Conservation (phyloP, 2,888 invertebrate species). For the Mythimna ferrago region DNA sequence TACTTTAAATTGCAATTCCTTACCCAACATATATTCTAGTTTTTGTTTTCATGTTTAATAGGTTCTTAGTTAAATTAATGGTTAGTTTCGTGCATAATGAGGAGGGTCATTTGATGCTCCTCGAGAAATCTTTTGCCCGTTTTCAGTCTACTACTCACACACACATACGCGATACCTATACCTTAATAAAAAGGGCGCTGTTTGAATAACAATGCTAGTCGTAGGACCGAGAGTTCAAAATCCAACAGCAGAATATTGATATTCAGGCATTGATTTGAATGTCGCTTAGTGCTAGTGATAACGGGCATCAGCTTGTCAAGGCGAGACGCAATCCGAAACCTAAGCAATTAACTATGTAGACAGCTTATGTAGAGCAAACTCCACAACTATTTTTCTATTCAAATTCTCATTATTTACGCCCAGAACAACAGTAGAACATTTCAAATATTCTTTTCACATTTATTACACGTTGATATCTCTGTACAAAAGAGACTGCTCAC, state of each 20-base stretch:
- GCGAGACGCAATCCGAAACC: not conserved
- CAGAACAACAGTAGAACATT: slow-evolving; percentile 6
- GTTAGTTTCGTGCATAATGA: slow-evolving; percentile 25
- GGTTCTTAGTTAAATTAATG: slow-evolving; percentile 31
- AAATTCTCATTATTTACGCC: slow-evolving; percentile 21
- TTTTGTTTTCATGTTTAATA: slow-evolving; percentile 38
- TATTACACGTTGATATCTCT: slow-evolving; percentile 43
- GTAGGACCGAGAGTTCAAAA: not conserved
- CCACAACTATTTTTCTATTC: slow-evolving; percentile 2
- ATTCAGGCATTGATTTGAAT: not conserved
- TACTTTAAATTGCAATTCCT: slow-evolving; percentile 45
- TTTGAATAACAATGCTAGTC: not conserved
- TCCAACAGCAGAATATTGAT: too few species aligned
- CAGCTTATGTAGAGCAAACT: not conserved
- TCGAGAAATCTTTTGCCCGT: not conserved
- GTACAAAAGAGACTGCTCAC: slow-evolving; percentile 67
- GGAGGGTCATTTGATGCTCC: slow-evolving; percentile 4
- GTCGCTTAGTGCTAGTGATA: not conserved
- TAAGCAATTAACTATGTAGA: not conserved
- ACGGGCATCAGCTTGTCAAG: not conserved
- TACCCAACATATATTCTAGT: slow-evolving; percentile 30
- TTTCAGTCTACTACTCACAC: not conserved
- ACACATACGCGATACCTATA: not conserved
- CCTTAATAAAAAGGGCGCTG: not conserved
- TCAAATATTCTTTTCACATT: slow-evolving; percentile 20